A percentile compares a stretch with the other conserved stretches of the same genome.
phyloP scores from a whole-genome alignment of 2,797 vertebrate species.

The Thalassophryne amazonica region DNA sequence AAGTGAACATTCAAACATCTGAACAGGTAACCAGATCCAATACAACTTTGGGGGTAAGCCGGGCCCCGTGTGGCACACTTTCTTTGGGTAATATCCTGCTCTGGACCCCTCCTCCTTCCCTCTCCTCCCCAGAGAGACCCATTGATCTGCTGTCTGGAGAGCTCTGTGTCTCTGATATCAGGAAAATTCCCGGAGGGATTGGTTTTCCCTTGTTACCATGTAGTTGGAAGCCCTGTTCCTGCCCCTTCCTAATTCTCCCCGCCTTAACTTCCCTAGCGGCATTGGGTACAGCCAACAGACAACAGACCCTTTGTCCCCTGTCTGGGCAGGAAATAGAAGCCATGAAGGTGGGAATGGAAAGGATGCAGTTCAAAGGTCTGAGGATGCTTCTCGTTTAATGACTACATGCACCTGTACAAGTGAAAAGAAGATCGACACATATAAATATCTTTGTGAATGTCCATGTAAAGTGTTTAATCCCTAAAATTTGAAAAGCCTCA shows the following conservation, averaged over 20 bases:
- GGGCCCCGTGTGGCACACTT: slow-evolving; percentile 73
- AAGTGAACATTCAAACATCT: slow-evolving; percentile 77
- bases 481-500: background rate
- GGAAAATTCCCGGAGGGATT: slow-evolving; percentile 79
- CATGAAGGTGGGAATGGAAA: slow-evolving; percentile 23
- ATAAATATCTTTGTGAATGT: background rate
- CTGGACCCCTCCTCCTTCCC: slow-evolving; percentile 61
- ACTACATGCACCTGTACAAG: slow-evolving; percentile 1
- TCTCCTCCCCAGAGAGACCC: slow-evolving; percentile 64
- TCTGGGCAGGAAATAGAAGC: slow-evolving; percentile 54
- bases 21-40: slow-evolving; percentile 76
- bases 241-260: slow-evolving; percentile 78
- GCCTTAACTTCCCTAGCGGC: slow-evolving; percentile 69
- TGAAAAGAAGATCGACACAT: background rate
- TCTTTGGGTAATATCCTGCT: slow-evolving; percentile 78
- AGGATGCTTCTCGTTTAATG: slow-evolving; percentile 31
- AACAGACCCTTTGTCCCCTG: slow-evolving; percentile 72
- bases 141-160: slow-evolving; percentile 75
- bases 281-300: slow-evolving; percentile 56
- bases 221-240: slow-evolving; percentile 76
- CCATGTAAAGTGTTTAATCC: background rate
- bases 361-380: slow-evolving; percentile 39
- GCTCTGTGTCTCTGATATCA: slow-evolving; percentile 73
- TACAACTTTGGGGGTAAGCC: slow-evolving; percentile 73
- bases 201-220: slow-evolving; percentile 82